These are phyloP conservation scores for Doryteuthis pealeii DNA, from an alignment of 1,140 invertebrate genomes.

Conservation along the genomic window DNA sequence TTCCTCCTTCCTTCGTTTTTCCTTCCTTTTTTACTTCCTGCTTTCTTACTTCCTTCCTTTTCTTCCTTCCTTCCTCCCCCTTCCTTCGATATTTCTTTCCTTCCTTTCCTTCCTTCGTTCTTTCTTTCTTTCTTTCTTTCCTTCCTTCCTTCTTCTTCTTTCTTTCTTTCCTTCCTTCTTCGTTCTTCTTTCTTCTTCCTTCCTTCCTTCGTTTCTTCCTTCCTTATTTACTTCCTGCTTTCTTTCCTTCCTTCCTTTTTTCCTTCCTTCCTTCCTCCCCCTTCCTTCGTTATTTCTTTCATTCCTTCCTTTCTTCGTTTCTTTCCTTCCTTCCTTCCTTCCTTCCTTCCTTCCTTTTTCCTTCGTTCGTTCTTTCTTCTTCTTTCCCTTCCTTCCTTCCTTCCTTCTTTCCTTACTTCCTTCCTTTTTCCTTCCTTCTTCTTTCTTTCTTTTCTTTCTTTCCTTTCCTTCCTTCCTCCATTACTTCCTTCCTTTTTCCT, in stretches of 20 bases:
- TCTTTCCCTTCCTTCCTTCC: background rate
- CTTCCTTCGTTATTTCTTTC: background rate
- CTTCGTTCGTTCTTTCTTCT: background rate
- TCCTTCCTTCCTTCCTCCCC: background rate
- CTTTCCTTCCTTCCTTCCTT: slow-evolving; percentile 13
- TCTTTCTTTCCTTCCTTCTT: background rate
- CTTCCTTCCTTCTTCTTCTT: background rate
- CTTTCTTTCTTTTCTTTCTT: background rate
- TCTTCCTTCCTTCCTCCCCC: background rate
- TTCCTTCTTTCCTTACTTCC: background rate
- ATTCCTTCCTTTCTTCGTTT: background rate
- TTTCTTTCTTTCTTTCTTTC: no score
- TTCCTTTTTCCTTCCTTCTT: background rate
- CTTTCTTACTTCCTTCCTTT: no score
- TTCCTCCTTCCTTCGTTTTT: no score
- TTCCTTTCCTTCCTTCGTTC: slow-evolving; percentile 2
- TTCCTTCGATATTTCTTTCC: background rate
- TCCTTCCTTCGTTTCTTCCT: background rate
- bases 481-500: slow-evolving; percentile 14
- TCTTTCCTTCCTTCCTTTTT: background rate
- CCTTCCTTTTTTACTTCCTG: no score
- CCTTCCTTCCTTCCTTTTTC: background rate
- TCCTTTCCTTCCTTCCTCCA: slow-evolving; percentile 14
- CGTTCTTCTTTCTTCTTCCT: background rate
- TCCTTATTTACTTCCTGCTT: slow-evolving; percentile 3